Base-by-base conservation (phyloP, 1,140 invertebrate species). In the Agraylea sexmaculata region DNA sequence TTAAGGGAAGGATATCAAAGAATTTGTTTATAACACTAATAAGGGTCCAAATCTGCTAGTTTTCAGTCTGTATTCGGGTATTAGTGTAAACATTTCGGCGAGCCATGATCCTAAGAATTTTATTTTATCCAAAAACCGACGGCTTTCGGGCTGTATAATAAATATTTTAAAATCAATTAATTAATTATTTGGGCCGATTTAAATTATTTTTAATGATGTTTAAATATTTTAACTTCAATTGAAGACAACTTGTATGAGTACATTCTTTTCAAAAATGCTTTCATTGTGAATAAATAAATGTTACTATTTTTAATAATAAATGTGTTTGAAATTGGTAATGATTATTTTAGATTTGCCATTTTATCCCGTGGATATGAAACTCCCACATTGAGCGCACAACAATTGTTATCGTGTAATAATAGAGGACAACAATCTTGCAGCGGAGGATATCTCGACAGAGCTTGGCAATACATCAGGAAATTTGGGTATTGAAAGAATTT, bases 381-480 rank as follows among this genome's bases (percentile, higher is more conserved):
- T 1, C 69, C 80, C 1, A 48, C 69, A 7, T 63, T 95, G 3
- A 87, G 87, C 37, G 70, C 86, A 0, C 90, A 95, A 55, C 78
- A 89, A 46, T 62, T 95, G 1, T 55, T 96, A 1, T 86, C 86
- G 0, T 96, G 92, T 54, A 83, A 89, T 52, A 73, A 63, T 36
- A 70, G 73, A 43, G 71, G 74, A 1, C 81, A 88, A 51, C 72
- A 75, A 47, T 87, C 83, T 7, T 96, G 91, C 53, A 65, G 74
- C 4, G 91, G 90, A 0, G 91, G 91, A 0, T 77, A 89, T 54
- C 66, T 94, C 33, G 90, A 94, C 51, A 71, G 80, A 42, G 90
- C 91, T 1, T 96, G 91, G 91, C 77, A 80, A 53, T 95, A 78
- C 59, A 70, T 91, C 31, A 72, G 80, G 43, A 80, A 77, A 59